Base-by-base conservation (phyloP, 2,888 invertebrate genomes). In the Dione vanillae region DNA sequence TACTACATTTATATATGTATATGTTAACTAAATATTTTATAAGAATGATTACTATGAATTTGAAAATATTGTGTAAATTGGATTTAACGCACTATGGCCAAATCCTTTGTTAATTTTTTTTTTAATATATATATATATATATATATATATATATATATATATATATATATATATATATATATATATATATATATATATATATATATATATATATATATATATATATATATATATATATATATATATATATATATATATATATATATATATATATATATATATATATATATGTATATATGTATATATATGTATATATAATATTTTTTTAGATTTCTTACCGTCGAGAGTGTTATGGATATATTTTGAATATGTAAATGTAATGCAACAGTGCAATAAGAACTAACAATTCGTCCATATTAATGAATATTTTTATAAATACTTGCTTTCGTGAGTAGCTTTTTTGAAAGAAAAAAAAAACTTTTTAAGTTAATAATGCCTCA, bases 331-430 rank as follows among this genome's bases (percentile, higher is more conserved):
- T 74, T 74, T 73, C 1, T 20, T 19, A 65, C 72, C 78, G 74
- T 75, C 79, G 90, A 90, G 92, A 91, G 91, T 92, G 92, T 92
- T 92, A 92, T 92, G 92, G 92, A 92, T 91, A 78, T 78, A 76
- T 77, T 69, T 82, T 72, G 68, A 47, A 62, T 76, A 12, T 12
- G 14, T 64, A 40, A 77, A 82, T 83, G 64, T 69, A 71, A 72
- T 70, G 41, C 58, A 68, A 70, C 64, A 70, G 70, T 69, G 67
- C 71, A 77, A 67, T 65, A 45, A 74, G 71, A 75, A 74, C 67
- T 71, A 70, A 74, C 72, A 72, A 75, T 70, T 67, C 72, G 75
- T 75, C 73, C 70, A 74, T 73, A 67, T 66, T 45, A 70, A 43
- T 78, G 35, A 54, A 54, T 56, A 37, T 77, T 76, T 78, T 78